Conservation (phyloP, 2,797 vertebrate species). For the Liasis olivaceus region DNA sequence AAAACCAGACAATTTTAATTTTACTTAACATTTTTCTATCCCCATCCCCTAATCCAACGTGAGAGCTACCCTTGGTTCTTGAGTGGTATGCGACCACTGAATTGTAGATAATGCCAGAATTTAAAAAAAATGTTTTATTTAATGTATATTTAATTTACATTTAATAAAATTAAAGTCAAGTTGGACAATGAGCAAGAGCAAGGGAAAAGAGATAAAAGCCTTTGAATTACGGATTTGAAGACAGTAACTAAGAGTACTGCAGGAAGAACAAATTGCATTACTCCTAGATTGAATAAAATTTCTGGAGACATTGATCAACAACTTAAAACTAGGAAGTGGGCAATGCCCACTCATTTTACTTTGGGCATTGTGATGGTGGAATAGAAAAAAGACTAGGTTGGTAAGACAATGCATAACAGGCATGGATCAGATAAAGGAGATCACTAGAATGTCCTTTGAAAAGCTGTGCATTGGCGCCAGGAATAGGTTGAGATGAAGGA, state of each 20-base stretch:
- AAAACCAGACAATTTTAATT: neutral
- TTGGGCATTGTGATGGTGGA: neutral
- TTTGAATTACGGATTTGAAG: neutral
- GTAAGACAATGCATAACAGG: neutral
- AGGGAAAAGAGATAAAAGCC: neutral
- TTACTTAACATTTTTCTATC: neutral
- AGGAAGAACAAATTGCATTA: neutral
- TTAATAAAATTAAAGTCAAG: neutral
- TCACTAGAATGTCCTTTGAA: neutral
- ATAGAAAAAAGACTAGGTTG: neutral
- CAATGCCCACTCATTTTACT: neutral
- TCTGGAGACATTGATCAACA: neutral
- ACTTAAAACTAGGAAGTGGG: too few species aligned
- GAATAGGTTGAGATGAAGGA: neutral
- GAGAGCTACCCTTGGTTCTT: neutral
- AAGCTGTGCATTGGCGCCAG: neutral
- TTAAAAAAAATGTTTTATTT: neutral
- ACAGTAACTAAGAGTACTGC: neutral
- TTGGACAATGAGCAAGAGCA: neutral
- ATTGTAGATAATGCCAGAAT: neutral
- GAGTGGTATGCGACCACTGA: neutral
- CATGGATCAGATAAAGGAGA: neutral
- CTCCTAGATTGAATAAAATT: neutral
- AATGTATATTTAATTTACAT: neutral
- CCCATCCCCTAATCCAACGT: neutral